Conservation (phyloP, 2,888 invertebrate species). For the Glyphotaelius pellucidus region DNA sequence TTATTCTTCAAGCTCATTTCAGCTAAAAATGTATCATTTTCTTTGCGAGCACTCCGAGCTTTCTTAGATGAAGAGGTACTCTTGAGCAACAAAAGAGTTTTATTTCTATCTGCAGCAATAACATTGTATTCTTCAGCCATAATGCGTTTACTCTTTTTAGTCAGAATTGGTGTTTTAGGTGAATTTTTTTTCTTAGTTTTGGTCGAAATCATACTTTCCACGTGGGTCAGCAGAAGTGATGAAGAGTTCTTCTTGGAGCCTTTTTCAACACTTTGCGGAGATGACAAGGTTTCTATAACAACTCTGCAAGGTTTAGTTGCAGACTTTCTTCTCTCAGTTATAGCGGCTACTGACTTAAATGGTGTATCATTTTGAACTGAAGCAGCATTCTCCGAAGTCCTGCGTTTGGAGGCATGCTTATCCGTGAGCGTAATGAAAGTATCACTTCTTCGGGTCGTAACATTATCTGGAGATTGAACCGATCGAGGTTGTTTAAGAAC, state of each 20-base stretch:
- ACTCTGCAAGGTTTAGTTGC: background rate
- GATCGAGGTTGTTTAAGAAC: background rate
- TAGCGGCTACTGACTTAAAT: background rate
- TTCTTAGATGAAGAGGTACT: background rate
- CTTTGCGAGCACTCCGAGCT: background rate
- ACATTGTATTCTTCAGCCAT: background rate
- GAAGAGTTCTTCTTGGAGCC: background rate
- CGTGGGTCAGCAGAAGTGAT: background rate
- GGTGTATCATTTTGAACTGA: background rate
- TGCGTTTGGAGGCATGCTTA: constrained; percentile 14
- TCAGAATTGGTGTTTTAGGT: background rate
- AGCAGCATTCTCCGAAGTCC: constrained; percentile 4
- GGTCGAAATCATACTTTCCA: background rate
- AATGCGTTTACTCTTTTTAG: background rate
- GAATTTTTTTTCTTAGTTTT: constrained; percentile 18
- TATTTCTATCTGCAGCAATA: background rate
- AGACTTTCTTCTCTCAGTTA: background rate
- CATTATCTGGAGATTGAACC: background rate
- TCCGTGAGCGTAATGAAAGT: constrained; percentile 30
- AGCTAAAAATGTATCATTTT: constrained; percentile 10
- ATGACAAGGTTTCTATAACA: background rate
- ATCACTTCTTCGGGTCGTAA: background rate
- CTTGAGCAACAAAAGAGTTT: background rate
- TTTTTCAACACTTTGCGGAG: constrained; percentile 7
- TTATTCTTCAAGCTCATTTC: constrained; percentile 31